phyloP scores from a whole-genome alignment of 2,113 vertebrate species.

The Eleginops maclovinus region DNA sequence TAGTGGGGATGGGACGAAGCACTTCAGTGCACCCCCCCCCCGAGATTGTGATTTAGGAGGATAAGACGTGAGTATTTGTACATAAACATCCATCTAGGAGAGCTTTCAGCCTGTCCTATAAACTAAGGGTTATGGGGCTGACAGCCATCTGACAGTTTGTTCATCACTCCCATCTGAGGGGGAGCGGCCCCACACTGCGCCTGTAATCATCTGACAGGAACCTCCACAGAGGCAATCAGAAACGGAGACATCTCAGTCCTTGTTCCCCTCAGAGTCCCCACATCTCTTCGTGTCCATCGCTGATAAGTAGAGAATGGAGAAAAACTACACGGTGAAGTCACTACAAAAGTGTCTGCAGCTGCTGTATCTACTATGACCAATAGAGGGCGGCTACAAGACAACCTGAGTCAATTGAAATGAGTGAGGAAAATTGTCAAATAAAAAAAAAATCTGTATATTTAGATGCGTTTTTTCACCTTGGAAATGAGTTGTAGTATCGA shows the following conservation, averaged over 20 bases:
- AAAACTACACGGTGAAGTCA: background rate
- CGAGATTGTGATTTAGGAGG: background rate
- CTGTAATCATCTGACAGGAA: conserved; percentile 45
- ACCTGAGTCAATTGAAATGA: too few species aligned
- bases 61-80: conserved; percentile 13
- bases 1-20: background rate
- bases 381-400: background rate
- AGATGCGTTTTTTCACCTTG: too few species aligned
- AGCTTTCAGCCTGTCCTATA: background rate
- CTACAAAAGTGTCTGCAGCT: background rate
- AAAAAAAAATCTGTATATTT: too few species aligned
- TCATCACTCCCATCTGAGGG: conserved; percentile 24
- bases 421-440: too few species aligned
- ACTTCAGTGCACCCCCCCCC: background rate
- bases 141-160: conserved; percentile 33
- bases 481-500: too few species aligned
- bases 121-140: conserved; percentile 16
- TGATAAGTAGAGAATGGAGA: background rate
- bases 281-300: background rate
- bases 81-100: background rate
- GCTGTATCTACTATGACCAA: background rate
- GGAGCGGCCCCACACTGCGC: background rate
- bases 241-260: background rate
- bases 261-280: conserved; percentile 1
- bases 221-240: conserved; percentile 29